phyloP scores from a whole-genome alignment of 2,113 vertebrate species.

The Entelurus aequoreus region DNA sequence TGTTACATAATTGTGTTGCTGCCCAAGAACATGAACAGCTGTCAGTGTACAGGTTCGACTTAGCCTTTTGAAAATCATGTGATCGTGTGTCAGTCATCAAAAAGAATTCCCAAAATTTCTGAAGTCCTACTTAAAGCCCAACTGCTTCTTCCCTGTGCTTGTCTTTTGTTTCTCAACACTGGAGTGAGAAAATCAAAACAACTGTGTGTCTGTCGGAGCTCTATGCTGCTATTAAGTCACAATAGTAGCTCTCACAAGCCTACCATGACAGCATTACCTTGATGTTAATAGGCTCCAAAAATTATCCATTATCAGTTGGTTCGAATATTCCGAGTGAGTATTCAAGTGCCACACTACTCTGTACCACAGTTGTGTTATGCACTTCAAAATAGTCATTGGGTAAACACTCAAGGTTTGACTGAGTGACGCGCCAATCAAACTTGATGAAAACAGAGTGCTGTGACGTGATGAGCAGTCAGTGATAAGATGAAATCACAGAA shows the following conservation, averaged over 20 bases:
- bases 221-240: conserved; percentile 28
- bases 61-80: conserved; percentile 3
- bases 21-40: too few species aligned
- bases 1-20: too few species aligned
- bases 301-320: conserved; percentile 30
- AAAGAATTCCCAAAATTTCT: not conserved
- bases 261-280: conserved; percentile 14
- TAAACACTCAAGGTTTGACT: conserved; percentile 11
- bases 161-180: conserved; percentile 16
- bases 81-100: conserved; percentile 12
- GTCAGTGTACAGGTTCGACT: too few species aligned
- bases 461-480: too few species aligned
- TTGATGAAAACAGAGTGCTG: not conserved
- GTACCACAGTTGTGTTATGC: not conserved
- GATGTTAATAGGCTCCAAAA: conserved; percentile 12
- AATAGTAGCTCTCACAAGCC: conserved; percentile 31
- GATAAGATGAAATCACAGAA: too few species aligned
- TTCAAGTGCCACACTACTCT: conserved; percentile 21
- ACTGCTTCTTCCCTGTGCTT: conserved; percentile 11
- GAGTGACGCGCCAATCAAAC: not conserved
- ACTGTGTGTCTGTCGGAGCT: conserved; percentile 21
- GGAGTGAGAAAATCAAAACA: conserved; percentile 17
- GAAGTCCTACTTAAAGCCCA: conserved; percentile 8
- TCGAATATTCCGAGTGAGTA: conserved; percentile 11
- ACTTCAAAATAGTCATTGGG: not conserved